Base-by-base conservation (phyloP, 2,113 vertebrate species). In the Scomber scombrus region DNA sequence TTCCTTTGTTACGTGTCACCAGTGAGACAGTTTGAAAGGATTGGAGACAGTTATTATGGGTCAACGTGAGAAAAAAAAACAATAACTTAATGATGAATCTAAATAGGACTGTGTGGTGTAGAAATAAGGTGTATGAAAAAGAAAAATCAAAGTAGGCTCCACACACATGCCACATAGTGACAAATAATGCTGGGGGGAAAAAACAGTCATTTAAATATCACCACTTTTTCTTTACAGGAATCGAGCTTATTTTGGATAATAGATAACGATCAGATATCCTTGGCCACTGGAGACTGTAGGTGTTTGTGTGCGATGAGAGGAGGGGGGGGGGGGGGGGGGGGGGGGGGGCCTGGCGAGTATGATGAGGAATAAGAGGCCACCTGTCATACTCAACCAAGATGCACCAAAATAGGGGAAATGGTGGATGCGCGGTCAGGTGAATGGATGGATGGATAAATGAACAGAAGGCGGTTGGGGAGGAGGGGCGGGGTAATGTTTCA, bases 401-500 rank as follows among this genome's bases (percentile, higher is more conserved):
- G 75, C 26, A 29, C 14, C n/a, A 31, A 29, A 26, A 7, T 18
- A 9, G 34, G 26, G 40, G 26, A 63, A 61, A 73, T 9, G 8
- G 45, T 12, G 47, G 71, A 66, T 67, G 58, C 67, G 54, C 2
- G 49, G 31, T 18, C 16, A n/a, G 15, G 29, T 18, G 12, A 16
- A 40, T 26, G 23, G 57, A 18, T 61, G 72, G 67, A 79, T 62
- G 60, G 51, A 76, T 50, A 29, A 40, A 71, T 49, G 64, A 71
- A 79, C 78, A 78, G 78, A 51, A 69, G 78, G 43, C 52, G 50
- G 60, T 11, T 12, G 18, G 29, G 47, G 12, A 4, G 15, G 23
- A 1, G 14, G 11, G 23, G 23, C 1, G 31, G 55, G 67, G 52
- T 10, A 1, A 55, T 51, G 57, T 61, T 91, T 94, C 94, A 99